Evolutionary conservation across 2,888 invertebrate genomes (phyloP).

Genomic region (Plutella xylostella): DNA sequence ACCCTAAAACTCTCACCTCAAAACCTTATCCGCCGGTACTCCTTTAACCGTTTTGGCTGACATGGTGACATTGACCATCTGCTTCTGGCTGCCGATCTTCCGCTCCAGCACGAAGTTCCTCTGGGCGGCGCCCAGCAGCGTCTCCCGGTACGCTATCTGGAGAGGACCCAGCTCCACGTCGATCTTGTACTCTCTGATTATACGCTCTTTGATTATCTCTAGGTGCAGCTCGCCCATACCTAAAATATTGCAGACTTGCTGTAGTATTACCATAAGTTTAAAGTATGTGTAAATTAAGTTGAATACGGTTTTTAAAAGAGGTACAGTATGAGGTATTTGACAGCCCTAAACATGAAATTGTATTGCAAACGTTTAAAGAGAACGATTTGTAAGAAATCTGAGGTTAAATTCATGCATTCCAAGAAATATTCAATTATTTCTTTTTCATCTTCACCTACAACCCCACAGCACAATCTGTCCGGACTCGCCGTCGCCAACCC

Average conservation of each 20-base stretch:
- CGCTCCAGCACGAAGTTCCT: slow-evolving; percentile 69
- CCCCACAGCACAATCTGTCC: slow-evolving; percentile 89
- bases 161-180: slow-evolving; percentile 91
- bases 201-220: slow-evolving; percentile 91
- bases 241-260: no score
- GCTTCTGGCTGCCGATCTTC: slow-evolving; percentile 72
- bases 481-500: slow-evolving; percentile 78
- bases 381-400: no score
- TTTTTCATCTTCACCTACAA: no score
- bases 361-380: no score
- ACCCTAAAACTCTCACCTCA: slow-evolving; percentile 57
- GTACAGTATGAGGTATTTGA: no score
- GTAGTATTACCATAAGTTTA: no score
- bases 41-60: slow-evolving; percentile 67
- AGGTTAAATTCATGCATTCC: no score
- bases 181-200: slow-evolving; percentile 89
- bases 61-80: slow-evolving; percentile 72
- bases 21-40: slow-evolving; percentile 48
- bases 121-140: slow-evolving; percentile 55
- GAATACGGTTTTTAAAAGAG: no score
- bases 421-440: no score
- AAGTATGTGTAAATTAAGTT: no score
- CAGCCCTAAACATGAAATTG: no score
- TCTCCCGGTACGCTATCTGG: slow-evolving; percentile 93
- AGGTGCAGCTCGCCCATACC: slow-evolving; percentile 99